Percentiles rank a stretch among this genome's conserved stretches.
These are phyloP conservation scores for Eupristina koningsbergeri DNA, from an alignment of 1,140 invertebrate genomes.

Conservation along the genomic window DNA sequence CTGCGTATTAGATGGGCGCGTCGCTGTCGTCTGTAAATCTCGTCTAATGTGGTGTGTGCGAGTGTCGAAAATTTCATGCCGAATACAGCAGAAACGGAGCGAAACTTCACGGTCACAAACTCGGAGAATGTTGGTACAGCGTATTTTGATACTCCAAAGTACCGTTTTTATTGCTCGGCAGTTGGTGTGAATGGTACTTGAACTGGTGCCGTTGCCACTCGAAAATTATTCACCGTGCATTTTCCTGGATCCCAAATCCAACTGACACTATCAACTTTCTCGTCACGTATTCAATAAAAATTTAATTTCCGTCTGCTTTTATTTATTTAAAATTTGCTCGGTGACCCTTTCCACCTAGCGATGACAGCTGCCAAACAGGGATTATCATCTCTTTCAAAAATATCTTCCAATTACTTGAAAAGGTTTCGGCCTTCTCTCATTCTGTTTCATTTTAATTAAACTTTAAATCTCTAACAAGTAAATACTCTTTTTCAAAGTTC, in stretches of 20 bases:
- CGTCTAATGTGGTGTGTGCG: neutral
- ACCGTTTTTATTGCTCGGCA: conserved; percentile 11
- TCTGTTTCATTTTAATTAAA: neutral
- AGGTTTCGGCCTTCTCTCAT: neutral
- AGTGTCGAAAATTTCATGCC: neutral
- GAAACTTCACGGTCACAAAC: neutral
- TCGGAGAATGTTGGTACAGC: neutral
- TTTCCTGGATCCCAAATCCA: neutral
- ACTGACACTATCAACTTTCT: conserved; percentile 4
- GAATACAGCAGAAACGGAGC: neutral
- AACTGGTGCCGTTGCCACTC: neutral
- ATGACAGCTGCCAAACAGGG: neutral
- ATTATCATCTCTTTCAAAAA: neutral
- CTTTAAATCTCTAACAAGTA: neutral
- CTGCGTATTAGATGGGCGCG: neutral
- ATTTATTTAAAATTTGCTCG: neutral
- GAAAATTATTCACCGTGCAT: conserved; percentile 10
- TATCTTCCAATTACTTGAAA: neutral
- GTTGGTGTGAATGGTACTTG: conserved; percentile 1
- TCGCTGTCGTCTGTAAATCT: neutral
- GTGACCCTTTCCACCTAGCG: neutral
- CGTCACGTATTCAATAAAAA: neutral
- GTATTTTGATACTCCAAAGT: neutral
- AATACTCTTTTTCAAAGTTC: neutral
- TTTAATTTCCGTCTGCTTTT: neutral